These are phyloP conservation scores for Nephrocerus scutellatus DNA, from an alignment of 2,888 invertebrate genomes.

Conservation along the genomic window DNA sequence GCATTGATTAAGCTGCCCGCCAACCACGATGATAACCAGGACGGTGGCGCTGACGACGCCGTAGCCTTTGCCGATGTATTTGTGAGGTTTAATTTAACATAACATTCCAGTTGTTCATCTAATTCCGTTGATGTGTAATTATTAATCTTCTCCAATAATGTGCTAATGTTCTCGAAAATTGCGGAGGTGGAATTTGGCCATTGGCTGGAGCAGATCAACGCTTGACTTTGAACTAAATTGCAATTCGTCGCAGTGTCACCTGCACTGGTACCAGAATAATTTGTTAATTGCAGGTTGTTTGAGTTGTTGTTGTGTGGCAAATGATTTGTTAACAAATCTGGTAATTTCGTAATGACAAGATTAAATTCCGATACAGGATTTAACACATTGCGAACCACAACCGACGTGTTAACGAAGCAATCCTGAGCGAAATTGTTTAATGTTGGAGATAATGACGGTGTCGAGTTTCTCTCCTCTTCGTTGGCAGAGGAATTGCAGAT, in stretches of 20 bases:
- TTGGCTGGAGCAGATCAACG: conserved; percentile 22
- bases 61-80: conserved; percentile 12
- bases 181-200: not conserved
- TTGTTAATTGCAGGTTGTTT: conserved; percentile 11
- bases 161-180: not conserved
- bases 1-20: not conserved
- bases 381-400: conserved; percentile 31
- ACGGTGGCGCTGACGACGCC: conserved; percentile 9
- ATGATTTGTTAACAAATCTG: conserved; percentile 22
- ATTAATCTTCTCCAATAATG: not conserved
- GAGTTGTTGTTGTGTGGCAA: no score
- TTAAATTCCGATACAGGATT: conserved; percentile 41
- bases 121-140: no score
- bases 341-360: conserved; percentile 34
- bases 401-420: conserved; percentile 33
- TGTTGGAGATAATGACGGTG: not conserved
- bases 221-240: conserved; percentile 26
- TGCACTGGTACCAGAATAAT: conserved; percentile 9
- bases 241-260: conserved; percentile 25
- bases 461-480: no score
- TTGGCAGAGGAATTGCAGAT: conserved; percentile 22
- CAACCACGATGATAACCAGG: conserved; percentile 16
- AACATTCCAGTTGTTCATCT: conserved; percentile 19
- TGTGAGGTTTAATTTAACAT: conserved; percentile 14
- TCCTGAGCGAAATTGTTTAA: conserved; percentile 15